Evolutionary conservation across 2,113 vertebrate species (phyloP).

Genomic region (Mustela lutreola): DNA sequence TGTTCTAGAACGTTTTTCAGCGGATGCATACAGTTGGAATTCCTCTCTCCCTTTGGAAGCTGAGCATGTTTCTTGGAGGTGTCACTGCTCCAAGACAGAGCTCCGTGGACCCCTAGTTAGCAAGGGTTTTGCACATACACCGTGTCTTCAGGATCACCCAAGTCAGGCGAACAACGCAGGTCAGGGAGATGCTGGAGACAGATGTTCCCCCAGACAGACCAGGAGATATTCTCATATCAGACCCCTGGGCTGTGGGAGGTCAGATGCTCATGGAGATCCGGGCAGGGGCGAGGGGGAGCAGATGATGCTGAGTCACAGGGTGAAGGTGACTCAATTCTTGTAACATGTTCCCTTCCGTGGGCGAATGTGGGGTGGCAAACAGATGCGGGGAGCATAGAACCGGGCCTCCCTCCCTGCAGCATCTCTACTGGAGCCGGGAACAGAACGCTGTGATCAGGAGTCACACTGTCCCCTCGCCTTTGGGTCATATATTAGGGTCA

Average conservation of each 20-base stretch:
- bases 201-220: too few species aligned
- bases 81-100: background rate
- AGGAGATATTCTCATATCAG: background rate
- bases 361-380: background rate
- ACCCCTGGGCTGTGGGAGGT: background rate
- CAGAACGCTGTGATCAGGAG: background rate
- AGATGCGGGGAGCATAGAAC: background rate
- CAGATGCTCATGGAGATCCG: background rate
- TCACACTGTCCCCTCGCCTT: background rate
- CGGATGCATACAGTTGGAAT: accelerated
- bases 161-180: background rate
- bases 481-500: background rate
- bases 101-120: background rate
- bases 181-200: background rate
- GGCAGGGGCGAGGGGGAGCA: background rate
- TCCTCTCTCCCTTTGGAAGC: background rate
- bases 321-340: background rate
- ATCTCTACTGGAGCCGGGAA: background rate
- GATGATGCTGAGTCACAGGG: background rate
- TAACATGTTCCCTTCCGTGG: background rate
- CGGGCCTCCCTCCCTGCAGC: background rate
- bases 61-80: background rate
- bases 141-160: background rate
- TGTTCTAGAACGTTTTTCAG: background rate
- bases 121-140: accelerated